A percentile compares a stretch with the other conserved stretches of the same genome.
These are phyloP conservation scores for Chalcis sispes DNA, from an alignment of 2,888 invertebrate species.

Conservation along the genomic window DNA sequence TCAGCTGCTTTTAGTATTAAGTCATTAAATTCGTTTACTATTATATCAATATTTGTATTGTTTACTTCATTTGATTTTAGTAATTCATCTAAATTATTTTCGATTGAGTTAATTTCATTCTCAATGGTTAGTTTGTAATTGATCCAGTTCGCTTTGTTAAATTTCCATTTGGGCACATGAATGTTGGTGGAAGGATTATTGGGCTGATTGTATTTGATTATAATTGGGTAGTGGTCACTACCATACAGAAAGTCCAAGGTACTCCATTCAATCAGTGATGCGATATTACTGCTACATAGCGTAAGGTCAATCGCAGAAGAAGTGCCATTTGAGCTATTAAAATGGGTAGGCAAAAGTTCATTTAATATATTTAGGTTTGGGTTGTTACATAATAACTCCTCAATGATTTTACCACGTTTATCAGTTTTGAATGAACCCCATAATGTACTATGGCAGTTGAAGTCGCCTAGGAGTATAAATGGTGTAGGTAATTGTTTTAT, in stretches of 20 bases:
- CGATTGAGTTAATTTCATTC: no score
- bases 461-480: background rate
- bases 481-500: background rate
- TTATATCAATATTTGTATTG: no score
- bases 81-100: no score
- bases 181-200: background rate
- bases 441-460: constrained; percentile 43
- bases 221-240: constrained; percentile 26
- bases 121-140: background rate
- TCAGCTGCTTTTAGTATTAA: no score
- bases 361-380: background rate
- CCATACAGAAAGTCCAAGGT: background rate
- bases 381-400: constrained; percentile 3
- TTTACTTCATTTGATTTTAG: no score
- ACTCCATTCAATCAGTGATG: background rate
- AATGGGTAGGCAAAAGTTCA: constrained; percentile 1
- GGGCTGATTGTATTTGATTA: background rate
- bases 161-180: background rate
- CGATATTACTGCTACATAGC: constrained; percentile 3
- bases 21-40: no score
- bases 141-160: constrained; percentile 3
- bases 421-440: constrained; percentile 59
- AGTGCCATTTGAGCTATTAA: background rate
- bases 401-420: constrained; percentile 50
- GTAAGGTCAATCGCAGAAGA: constrained; percentile 6